Percentiles rank a stretch among this genome's conserved stretches.
Evolutionary conservation across 2,888 invertebrate genomes (phyloP).

Genomic region (Pheosia tremula): DNA sequence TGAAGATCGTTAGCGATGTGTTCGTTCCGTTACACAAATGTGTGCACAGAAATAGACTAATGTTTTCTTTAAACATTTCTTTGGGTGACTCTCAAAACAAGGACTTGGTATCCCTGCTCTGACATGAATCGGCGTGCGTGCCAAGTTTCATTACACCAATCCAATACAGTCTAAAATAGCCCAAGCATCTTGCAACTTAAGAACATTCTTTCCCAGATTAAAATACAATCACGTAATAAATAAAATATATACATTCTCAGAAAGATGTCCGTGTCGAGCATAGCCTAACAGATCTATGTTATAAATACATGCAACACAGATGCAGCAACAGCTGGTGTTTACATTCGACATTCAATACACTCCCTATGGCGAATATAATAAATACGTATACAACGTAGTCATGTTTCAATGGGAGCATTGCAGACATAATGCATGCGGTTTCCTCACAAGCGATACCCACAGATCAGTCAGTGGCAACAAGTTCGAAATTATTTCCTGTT

Average conservation of each 20-base stretch:
- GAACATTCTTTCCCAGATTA: not conserved
- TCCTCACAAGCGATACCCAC: constrained; percentile 48
- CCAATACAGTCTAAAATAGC: not conserved
- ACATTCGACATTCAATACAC: constrained; percentile 50
- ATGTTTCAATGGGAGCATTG: constrained; percentile 55
- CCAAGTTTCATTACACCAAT: not conserved
- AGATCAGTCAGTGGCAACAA: constrained; percentile 70
- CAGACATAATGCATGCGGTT: constrained; percentile 56
- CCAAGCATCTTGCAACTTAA: not conserved
- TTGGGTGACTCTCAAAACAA: not conserved
- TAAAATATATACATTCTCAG: not conserved
- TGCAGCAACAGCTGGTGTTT: constrained; percentile 46
- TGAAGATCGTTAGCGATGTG: constrained; percentile 40
- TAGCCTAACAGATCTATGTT: constrained; percentile 15
- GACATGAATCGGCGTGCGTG: constrained; percentile 7
- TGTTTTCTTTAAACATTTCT: not conserved
- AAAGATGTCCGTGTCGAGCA: constrained; percentile 1
- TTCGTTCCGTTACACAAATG: constrained; percentile 51
- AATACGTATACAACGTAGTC: constrained; percentile 57
- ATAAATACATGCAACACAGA: constrained; percentile 42
- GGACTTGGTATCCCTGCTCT: not conserved
- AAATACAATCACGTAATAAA: constrained; percentile 5
- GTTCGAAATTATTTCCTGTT: constrained; percentile 76
- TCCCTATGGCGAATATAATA: constrained; percentile 50
- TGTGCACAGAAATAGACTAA: constrained; percentile 33